Evolutionary conservation across 2,888 invertebrate species (phyloP).

Genomic region (Nysson spinosus): DNA sequence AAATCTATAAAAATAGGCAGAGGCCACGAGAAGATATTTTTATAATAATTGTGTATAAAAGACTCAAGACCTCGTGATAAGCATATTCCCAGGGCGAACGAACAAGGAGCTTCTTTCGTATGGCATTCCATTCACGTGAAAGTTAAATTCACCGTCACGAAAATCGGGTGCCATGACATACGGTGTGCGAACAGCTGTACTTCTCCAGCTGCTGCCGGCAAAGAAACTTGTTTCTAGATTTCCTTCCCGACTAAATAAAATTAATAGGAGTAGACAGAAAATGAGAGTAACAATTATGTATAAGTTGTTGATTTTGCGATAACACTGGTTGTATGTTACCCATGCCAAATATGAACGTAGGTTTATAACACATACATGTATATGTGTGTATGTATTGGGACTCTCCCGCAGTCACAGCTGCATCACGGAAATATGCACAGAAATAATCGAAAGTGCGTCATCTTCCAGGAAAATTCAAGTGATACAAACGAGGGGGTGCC

Average conservation of each 20-base stretch:
- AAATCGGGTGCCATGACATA: slow-evolving; percentile 11
- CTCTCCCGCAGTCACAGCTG: neutral
- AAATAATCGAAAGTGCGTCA: slow-evolving; percentile 23
- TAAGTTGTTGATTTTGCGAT: neutral
- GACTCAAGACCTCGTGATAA: too few relatives aligned
- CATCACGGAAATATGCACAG: slow-evolving; percentile 18
- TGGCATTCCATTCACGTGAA: slow-evolving; percentile 27
- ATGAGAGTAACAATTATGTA: neutral
- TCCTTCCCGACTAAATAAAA: too few relatives aligned
- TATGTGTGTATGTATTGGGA: neutral
- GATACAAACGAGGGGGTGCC: neutral
- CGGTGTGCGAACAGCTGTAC: neutral
- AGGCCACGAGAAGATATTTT: too few relatives aligned
- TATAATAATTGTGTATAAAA: too few relatives aligned
- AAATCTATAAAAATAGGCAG: too few relatives aligned
- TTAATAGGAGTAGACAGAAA: neutral
- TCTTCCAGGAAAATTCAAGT: neutral
- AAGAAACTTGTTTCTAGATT: neutral
- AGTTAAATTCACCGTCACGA: slow-evolving; percentile 22
- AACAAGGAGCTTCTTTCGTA: neutral
- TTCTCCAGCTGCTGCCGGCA: neutral
- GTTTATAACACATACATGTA: too few relatives aligned
- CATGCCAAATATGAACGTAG: neutral
- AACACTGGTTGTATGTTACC: neutral
- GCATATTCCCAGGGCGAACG: too few relatives aligned